Evolutionary conservation across 2,797 vertebrate genomes (phyloP), one percentile per base, ranked within the genome.

Genomic region (Sus cebifrons): DNA sequence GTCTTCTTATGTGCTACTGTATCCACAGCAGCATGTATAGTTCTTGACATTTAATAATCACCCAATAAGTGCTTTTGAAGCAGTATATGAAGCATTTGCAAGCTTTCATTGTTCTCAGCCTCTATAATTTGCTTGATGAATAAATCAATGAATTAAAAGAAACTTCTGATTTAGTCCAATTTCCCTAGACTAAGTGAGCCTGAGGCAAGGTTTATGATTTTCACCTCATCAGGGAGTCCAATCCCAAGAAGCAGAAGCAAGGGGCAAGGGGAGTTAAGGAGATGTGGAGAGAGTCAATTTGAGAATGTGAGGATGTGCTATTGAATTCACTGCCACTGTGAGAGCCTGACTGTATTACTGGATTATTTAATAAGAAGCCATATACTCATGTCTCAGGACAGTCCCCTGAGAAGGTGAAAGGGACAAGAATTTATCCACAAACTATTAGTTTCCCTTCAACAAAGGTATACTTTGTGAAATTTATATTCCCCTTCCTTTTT

Each of bases 101-200:
- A 90, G 12, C 21, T 77, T 94, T 86, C 7, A 40, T 89, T 77
- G 36, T 93, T 77, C 65, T 91, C 74, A 86, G n/a, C 6, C 60
- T 32, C 12, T 68, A 44, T 84, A 58, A 14, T 86, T 92, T 78
- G 27, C 29, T 86, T 8, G 25, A 5, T 79, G 68, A 86, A 79
- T 27, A 18, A 89, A 74, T 87, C 71, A 77, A 65, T 84, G 21
- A 58, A 65, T 79, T 58, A 92, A 94, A 94, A 79, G 65, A n/a
- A 29, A 25, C 12, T 71, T 86, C 25, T 91, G 60, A 71, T 25
- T 74, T 70, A 36, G 14, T 68, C 62, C 40, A 25, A 73, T 78
- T 94, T 89, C 18, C 2, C 1, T 18, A 79, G 75, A 64, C 23
- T 29, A 74, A 89, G 29, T 5, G 73, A 88, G 17, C 40, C 29